Evolutionary conservation across 2,797 vertebrate genomes (phyloP), one percentile per base, ranked within the genome.

Genomic region (Xiphophorus birchmanni): DNA sequence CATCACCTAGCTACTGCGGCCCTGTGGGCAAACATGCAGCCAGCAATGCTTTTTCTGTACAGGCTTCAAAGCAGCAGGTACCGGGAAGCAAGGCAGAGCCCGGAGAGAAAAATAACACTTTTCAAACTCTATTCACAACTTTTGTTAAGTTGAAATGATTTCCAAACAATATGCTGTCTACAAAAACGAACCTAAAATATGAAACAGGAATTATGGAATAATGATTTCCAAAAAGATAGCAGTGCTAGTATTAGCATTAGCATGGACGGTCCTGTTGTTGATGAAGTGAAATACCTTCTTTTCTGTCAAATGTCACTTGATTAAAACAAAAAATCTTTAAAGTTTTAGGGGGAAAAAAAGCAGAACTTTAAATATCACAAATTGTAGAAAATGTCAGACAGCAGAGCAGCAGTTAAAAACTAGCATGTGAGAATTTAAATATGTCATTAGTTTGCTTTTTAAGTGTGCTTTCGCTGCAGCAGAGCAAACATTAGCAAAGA

Each of bases 1-100:
- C 75, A 78, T 84, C 84, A 74, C 45, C 74, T 82, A 74, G 73
- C 79, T 75, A 69, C 75, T 35, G 21, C 63, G 73, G 71, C 29
- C 48, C 54, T 80, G n/a, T 72, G 80, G 75, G 76, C 26, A 80
- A 63, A 65, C 56, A 15, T 32, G 17, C n/a, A 73, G 82, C 80
- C 84, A 89, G 35, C 50, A 73, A 15, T 54, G 47, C 32, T 60
- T 54, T 82, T 42, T 15, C 77, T 82, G 63, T 60, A 44, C 52
- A 86, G 29, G n/a, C 65, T 77, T 87, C 73, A 79, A 71, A 90
- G 86, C 60, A 82, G 73, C n/a, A 77, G 78, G 4, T 50, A 47
- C 77, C 56, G 47, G 69, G 73, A 82, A 86, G 44, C 37, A 77
- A 71, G 63, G 71, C 75, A 73, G 50, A 85, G 54, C 2, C 58